Conservation (phyloP, 2,113 vertebrate species). For the Lynx canadensis region DNA sequence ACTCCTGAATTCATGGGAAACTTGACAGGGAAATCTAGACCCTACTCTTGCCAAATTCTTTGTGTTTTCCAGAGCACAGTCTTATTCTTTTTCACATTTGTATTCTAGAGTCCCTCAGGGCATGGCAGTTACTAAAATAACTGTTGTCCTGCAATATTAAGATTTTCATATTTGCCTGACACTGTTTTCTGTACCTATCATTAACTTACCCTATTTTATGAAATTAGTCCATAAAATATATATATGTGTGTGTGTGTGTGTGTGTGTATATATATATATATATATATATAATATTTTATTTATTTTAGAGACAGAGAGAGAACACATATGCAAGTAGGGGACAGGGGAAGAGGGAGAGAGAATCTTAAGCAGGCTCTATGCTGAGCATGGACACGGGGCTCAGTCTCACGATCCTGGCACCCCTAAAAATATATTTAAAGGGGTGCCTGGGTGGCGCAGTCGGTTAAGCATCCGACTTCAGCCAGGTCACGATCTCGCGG, state of each 20-base stretch:
- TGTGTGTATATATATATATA: no score
- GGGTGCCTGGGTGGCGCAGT: no score
- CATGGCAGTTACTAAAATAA: background rate
- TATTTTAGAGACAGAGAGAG: no score
- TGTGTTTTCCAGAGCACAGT: background rate
- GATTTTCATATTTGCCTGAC: constrained; percentile 37
- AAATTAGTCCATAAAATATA: background rate
- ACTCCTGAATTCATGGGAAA: background rate
- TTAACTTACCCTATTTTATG: background rate
- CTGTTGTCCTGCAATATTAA: background rate
- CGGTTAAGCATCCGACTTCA: no score
- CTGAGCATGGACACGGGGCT: no score
- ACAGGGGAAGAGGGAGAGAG: no score
- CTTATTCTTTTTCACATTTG: background rate
- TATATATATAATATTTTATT: no score
- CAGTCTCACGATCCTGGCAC: no score
- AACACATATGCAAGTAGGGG: no score
- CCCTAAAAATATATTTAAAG: background rate
- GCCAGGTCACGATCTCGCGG: no score
- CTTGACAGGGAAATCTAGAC: background rate
- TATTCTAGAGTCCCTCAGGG: background rate
- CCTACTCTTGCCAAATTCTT: background rate
- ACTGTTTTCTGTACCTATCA: background rate
- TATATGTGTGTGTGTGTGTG: accelerated
- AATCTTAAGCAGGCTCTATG: no score